A percentile compares a stretch with the other conserved stretches of the same genome.
Evolutionary conservation across 2,888 invertebrate species (phyloP).

Genomic region (Dryomyza anilis): DNA sequence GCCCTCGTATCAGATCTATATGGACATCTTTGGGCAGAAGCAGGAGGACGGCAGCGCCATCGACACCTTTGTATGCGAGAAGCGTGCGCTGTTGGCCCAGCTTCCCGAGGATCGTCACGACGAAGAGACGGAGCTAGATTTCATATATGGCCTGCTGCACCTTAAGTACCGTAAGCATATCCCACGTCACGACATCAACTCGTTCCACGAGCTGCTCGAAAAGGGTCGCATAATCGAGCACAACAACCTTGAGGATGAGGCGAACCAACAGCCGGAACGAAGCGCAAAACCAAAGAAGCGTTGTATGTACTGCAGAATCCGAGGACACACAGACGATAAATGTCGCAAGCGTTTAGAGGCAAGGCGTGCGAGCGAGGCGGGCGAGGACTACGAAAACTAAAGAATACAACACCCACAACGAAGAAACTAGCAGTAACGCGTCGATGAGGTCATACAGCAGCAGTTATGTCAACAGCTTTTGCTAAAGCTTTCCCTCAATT

Average conservation of each 20-base stretch:
- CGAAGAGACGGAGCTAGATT: conserved; percentile 53
- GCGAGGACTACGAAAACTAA: conserved; percentile 13
- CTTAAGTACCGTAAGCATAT: conserved; percentile 55
- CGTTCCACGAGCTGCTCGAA: conserved; percentile 54
- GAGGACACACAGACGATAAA: conserved; percentile 49
- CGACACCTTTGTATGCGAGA: conserved; percentile 52
- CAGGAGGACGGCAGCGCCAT: conserved; percentile 46
- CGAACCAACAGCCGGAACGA: conserved; percentile 3
- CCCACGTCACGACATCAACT: conserved; percentile 45
- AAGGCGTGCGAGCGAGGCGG: conserved; percentile 47
- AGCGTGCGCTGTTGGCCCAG: conserved; percentile 55
- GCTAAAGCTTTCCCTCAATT: not conserved
- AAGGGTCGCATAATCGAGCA: conserved; percentile 54
- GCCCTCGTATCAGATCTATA: conserved; percentile 55
- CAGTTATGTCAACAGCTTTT: not conserved
- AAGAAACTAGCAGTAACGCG: too few relatives aligned
- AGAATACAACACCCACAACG: not conserved
- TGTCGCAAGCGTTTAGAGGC: conserved; percentile 48
- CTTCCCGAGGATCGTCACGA: conserved; percentile 53
- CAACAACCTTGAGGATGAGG: conserved; percentile 45
- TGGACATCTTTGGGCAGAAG: conserved; percentile 53
- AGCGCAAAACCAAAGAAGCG: conserved; percentile 42
- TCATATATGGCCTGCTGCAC: conserved; percentile 52
- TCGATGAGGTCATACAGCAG: not conserved
- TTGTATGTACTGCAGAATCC: conserved; percentile 54